Base-by-base conservation (phyloP, 2,113 vertebrate species). In the Gallinago paraguaiae region DNA sequence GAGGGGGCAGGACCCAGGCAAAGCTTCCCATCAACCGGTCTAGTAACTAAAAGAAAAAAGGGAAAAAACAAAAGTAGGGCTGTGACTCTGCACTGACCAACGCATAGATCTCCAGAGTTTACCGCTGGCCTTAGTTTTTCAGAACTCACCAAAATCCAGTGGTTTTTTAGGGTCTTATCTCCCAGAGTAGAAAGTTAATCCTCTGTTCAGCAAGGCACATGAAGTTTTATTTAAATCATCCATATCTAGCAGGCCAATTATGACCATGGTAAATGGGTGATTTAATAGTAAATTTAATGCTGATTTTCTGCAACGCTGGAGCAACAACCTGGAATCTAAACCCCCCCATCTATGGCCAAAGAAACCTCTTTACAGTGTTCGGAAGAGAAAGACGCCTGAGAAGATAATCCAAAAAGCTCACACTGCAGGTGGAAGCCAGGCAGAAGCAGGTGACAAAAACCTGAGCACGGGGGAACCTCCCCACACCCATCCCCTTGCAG, bases 1-100 rank as follows among this genome's bases (percentile, higher is more conserved):
- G 96, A 87, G 10, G 99, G 99, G 48, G 98, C 94, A 61, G 98
- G 96, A 50, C 97, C 98, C 35, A 93, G 91, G 86, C 99, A 99
- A 5, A 99, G 95, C 72, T 96, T 97, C 56, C 95, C 97, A 92
- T 98, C 98, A 33, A 98, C 98, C 11, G 99, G 99, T 88, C 99
- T 98, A 88, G 97, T 98, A 53, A 98, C 99, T 99, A 81, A 53
- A 15, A 43, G 27, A 24, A 24, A n/a, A 1, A 31, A 25, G 13
- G 2, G 1, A 13, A 41, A n/a, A 65, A 43, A 31, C 2, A 51
- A 54, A 82, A 87, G 19, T 6, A 37, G 22, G 27, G 41, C 10
- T 91, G 48, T 48, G 53, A 51, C 24, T 75, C 50, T 30, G 11
- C 18, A 22, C 63, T 31, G 27, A 68, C 8, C 20, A 30, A 76